phyloP scores from a whole-genome alignment of 1,140 invertebrate genomes.

The Cyclargus thomasi region DNA sequence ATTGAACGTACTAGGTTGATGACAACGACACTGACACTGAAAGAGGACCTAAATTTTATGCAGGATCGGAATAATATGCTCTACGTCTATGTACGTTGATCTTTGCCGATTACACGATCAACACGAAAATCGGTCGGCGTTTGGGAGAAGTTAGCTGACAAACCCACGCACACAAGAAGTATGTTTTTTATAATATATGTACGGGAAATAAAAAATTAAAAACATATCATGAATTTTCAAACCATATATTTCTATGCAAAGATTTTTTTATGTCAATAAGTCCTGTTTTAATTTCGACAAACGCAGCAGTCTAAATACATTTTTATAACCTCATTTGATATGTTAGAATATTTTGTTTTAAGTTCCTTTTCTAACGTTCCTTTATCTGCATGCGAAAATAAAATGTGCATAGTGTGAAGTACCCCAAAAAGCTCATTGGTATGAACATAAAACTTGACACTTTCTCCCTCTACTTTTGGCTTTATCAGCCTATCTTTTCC shows the following conservation, averaged over 20 bases:
- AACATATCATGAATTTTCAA: too few species aligned
- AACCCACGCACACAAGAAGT: too few species aligned
- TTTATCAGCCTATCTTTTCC: constrained; percentile 43
- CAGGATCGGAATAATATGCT: too few species aligned
- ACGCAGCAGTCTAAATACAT: constrained; percentile 49
- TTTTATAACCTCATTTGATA: constrained; percentile 56
- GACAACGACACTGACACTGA: too few species aligned
- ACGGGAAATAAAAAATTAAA: too few species aligned
- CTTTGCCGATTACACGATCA: too few species aligned
- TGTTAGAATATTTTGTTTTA: constrained; percentile 59
- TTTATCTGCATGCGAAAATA: constrained; percentile 47
- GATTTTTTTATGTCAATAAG: background rate
- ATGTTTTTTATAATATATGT: too few species aligned
- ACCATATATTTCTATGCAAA: background rate
- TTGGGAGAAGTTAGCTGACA: too few species aligned
- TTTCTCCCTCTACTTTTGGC: constrained; percentile 35
- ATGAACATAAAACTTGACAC: constrained; percentile 49
- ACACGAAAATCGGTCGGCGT: too few species aligned
- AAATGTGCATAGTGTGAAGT: constrained; percentile 54
- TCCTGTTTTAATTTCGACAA: constrained; percentile 28
- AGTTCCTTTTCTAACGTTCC: constrained; percentile 43
- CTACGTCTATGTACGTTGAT: too few species aligned
- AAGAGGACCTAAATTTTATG: too few species aligned
- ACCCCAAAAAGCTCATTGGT: constrained; percentile 49
- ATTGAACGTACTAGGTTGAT: too few species aligned